Conservation (phyloP, 2,113 vertebrate species). For the Microtus richardsoni region DNA sequence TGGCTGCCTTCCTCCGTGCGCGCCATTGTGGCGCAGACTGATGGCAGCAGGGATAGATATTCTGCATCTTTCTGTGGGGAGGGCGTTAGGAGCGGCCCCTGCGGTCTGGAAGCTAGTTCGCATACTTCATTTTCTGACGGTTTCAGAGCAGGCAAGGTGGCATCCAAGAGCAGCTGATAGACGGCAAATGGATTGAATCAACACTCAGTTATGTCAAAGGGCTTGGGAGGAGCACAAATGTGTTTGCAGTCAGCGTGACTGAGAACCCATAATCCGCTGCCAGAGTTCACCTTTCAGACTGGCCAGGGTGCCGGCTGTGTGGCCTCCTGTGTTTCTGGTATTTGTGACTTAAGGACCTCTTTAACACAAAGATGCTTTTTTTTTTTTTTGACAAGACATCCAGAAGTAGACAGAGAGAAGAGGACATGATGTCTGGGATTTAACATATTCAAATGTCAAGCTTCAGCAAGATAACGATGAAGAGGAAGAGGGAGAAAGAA, state of each 20-base stretch:
- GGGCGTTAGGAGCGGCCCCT: neutral
- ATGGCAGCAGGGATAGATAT: neutral
- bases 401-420: neutral
- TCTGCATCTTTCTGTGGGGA: neutral
- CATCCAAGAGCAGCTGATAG: neutral
- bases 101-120: neutral
- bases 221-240: slow-evolving; percentile 10
- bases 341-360: neutral
- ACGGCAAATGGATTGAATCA: neutral
- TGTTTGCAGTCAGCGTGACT: slow-evolving; percentile 37
- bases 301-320: neutral
- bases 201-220: slow-evolving; percentile 16
- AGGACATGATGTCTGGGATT: neutral
- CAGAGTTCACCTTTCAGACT: neutral
- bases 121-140: slow-evolving; percentile 20
- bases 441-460: slow-evolving; percentile 1
- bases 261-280: slow-evolving; percentile 36
- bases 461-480: neutral
- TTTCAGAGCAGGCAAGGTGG: neutral
- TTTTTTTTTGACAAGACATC: neutral
- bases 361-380: neutral
- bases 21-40: neutral
- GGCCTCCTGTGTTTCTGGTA: neutral
- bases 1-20: neutral
- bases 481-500: neutral